Conservation (phyloP, 2,113 vertebrate genomes). For the Pongo abelii region DNA sequence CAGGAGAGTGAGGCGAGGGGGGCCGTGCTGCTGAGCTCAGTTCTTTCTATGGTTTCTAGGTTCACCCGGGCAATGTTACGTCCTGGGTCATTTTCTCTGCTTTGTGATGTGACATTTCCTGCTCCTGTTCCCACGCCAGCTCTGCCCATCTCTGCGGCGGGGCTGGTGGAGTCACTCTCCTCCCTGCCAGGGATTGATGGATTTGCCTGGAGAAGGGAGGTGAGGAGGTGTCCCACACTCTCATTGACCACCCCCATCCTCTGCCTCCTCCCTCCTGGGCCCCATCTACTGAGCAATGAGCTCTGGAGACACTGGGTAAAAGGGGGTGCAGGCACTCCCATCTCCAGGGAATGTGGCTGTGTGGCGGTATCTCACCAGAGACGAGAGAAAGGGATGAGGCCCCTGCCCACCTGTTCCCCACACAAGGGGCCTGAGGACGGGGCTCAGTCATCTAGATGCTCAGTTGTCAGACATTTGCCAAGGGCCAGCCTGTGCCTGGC, state of each 20-base stretch:
- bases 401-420: rapidly evolving
- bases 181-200: background rate
- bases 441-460: rapidly evolving
- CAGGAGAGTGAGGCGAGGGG: background rate
- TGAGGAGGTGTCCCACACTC: background rate
- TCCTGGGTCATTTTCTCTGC: background rate
- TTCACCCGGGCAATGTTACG: background rate
- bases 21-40: rapidly evolving
- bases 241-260: background rate
- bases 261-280: background rate
- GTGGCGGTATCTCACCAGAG: background rate
- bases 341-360: background rate
- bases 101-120: background rate
- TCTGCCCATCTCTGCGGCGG: background rate
- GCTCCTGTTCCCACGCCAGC: background rate
- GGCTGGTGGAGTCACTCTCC: background rate
- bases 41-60: background rate
- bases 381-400: background rate
- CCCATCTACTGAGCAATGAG: background rate
- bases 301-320: background rate
- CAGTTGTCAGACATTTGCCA: rapidly evolving
- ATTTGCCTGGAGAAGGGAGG: background rate
- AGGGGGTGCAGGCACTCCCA: background rate
- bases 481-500: rapidly evolving
- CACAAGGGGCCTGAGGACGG: background rate